phyloP scores from a whole-genome alignment of 30 jellyfish, hydroid and myxozoan species.

The Nemopilema nomurai region DNA sequence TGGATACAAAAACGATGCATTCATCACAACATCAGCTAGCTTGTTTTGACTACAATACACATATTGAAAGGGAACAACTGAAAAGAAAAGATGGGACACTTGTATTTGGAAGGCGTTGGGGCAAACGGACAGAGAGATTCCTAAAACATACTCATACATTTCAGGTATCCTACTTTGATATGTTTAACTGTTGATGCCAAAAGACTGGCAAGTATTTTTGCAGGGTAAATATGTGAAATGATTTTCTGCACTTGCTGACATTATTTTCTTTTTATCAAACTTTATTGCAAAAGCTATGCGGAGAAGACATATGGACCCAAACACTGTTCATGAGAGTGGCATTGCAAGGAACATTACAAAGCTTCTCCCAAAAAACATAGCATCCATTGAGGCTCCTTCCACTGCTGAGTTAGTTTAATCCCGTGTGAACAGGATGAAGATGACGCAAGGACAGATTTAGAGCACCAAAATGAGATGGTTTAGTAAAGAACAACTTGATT shows the following conservation, averaged over 20 bases:
- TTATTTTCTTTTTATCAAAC: not conserved
- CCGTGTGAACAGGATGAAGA: not conserved
- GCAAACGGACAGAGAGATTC: constrained; percentile 2
- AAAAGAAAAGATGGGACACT: constrained; percentile 16
- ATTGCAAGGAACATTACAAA: not conserved
- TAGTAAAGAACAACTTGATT: too few relatives aligned
- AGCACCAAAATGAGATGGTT: too few relatives aligned
- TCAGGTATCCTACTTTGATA: not conserved
- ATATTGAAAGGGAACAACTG: not conserved
- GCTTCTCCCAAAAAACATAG: not conserved
- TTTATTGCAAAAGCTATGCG: constrained; percentile 13
- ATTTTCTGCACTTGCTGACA: not conserved
- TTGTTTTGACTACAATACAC: constrained; percentile 7
- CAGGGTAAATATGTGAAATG: not conserved
- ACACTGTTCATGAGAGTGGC: not conserved
- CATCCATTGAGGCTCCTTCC: not conserved
- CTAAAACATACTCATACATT: not conserved
- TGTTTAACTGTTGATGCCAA: not conserved
- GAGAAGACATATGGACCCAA: constrained; percentile 24
- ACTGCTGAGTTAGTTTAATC: not conserved
- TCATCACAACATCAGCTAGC: constrained; percentile 16
- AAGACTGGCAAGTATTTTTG: too few relatives aligned
- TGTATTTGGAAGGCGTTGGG: constrained; percentile 3
- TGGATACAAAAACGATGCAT: constrained; percentile 13
- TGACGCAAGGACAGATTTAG: constrained; percentile 9